Evolutionary conservation across 1,140 invertebrate genomes (phyloP).

Genomic region (Tetramorium parvispinum): DNA sequence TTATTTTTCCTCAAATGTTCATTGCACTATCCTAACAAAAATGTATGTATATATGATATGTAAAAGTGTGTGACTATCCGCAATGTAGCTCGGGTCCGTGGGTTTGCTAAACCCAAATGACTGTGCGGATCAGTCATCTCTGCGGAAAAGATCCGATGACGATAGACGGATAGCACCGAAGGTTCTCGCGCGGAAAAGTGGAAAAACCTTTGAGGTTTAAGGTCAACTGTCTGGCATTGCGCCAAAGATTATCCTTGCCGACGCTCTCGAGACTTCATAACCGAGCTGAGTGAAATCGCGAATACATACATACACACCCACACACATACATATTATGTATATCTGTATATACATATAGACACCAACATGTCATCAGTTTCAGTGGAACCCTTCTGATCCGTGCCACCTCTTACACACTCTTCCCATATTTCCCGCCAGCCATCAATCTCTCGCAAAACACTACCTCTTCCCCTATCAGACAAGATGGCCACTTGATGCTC

Average conservation of each 20-base stretch:
- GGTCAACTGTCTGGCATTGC: not conserved
- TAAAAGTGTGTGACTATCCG: too few species aligned
- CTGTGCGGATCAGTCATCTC: too few species aligned
- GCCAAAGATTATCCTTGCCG: slow-evolving; percentile 31
- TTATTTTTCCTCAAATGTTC: too few species aligned
- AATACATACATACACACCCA: not conserved
- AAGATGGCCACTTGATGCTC: slow-evolving; percentile 44
- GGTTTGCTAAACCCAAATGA: too few species aligned
- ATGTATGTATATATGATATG: too few species aligned
- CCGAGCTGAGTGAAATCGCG: slow-evolving; percentile 16
- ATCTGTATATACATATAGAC: not conserved
- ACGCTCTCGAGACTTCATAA: slow-evolving; percentile 34
- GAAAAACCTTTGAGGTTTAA: slow-evolving; percentile 42
- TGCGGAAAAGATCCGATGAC: not conserved
- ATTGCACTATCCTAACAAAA: too few species aligned
- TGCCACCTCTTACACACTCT: not conserved
- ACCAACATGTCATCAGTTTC: not conserved
- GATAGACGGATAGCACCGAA: not conserved
- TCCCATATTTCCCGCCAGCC: slow-evolving; percentile 16
- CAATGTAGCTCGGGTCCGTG: too few species aligned
- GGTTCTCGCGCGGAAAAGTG: not conserved
- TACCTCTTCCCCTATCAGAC: slow-evolving; percentile 9
- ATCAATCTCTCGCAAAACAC: slow-evolving; percentile 44
- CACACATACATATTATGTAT: not conserved
- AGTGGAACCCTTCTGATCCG: not conserved